Conservation (phyloP, 2,888 invertebrate species). For the Elgonia sp. region DNA sequence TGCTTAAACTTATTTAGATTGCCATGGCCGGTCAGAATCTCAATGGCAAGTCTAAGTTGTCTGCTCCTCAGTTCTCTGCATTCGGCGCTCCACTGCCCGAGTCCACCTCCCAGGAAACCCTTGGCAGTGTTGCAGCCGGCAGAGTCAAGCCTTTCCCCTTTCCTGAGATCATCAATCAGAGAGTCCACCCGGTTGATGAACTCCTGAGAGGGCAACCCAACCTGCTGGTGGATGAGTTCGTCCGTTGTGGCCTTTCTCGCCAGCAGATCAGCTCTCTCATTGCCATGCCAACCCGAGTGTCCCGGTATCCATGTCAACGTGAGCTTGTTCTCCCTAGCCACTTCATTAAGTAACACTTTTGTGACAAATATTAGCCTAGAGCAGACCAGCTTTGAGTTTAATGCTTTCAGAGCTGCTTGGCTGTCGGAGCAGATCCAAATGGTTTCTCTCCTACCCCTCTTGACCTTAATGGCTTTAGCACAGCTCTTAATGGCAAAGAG, state of each 20-base stretch:
- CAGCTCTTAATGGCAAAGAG: conserved; percentile 21
- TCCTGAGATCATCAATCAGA: not conserved
- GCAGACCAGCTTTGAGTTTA: not conserved
- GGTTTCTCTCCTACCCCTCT: not conserved
- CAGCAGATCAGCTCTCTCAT: conserved; percentile 18
- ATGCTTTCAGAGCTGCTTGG: conserved; percentile 8
- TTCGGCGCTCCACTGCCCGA: not conserved
- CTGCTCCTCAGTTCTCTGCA: not conserved
- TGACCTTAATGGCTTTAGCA: conserved; percentile 3
- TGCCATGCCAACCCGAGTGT: conserved; percentile 26
- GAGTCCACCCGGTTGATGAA: not conserved
- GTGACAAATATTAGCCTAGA: not conserved
- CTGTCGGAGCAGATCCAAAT: conserved; percentile 43
- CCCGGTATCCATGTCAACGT: conserved; percentile 26
- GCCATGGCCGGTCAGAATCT: conserved; percentile 4
- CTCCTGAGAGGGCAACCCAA: conserved; percentile 3
- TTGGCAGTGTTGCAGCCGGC: conserved; percentile 25
- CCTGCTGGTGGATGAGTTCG: not conserved
- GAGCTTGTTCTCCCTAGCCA: conserved; percentile 11
- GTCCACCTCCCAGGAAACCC: not conserved
- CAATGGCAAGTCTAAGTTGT: not conserved
- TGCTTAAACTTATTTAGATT: conserved; percentile 1
- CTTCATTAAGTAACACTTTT: not conserved
- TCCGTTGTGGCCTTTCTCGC: not conserved
- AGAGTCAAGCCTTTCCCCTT: not conserved